Conservation (phyloP, 2,113 vertebrate genomes). For the Dasyurus viverrinus region DNA sequence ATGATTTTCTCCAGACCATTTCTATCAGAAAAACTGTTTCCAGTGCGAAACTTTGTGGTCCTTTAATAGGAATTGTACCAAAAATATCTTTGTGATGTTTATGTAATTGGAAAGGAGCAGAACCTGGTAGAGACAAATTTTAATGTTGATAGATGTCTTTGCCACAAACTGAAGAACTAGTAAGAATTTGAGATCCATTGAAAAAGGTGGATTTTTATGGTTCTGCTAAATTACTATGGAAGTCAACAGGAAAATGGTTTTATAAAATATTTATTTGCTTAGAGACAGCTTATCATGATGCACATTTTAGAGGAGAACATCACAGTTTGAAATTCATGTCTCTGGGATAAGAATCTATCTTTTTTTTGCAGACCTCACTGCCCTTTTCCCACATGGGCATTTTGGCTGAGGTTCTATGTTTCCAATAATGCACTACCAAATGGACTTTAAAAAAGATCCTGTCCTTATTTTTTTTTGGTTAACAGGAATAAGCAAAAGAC, state of each 20-base stretch:
- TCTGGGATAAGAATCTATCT: not conserved
- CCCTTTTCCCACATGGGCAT: not conserved
- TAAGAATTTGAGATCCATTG: not conserved
- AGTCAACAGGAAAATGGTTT: not conserved
- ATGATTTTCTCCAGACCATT: not conserved
- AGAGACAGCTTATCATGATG: not conserved
- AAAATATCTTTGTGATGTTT: not conserved
- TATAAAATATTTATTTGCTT: not conserved
- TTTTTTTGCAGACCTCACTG: not conserved
- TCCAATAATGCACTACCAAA: not conserved
- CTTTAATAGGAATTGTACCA: not conserved
- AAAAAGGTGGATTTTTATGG: not conserved
- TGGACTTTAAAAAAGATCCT: not conserved
- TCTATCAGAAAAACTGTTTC: not conserved
- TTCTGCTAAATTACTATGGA: not conserved
- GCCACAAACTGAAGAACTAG: not conserved
- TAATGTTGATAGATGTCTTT: not conserved
- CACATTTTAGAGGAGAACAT: not conserved
- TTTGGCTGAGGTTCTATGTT: not conserved
- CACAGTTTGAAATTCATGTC: not conserved
- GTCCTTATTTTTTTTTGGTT: not conserved
- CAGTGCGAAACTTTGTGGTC: not conserved
- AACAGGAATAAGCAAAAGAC: not conserved
- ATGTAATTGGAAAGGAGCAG: not conserved
- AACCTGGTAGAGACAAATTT: not conserved